These are phyloP conservation scores for Heterochromis multidens DNA, from an alignment of 2,113 vertebrate species.

Conservation along the genomic window DNA sequence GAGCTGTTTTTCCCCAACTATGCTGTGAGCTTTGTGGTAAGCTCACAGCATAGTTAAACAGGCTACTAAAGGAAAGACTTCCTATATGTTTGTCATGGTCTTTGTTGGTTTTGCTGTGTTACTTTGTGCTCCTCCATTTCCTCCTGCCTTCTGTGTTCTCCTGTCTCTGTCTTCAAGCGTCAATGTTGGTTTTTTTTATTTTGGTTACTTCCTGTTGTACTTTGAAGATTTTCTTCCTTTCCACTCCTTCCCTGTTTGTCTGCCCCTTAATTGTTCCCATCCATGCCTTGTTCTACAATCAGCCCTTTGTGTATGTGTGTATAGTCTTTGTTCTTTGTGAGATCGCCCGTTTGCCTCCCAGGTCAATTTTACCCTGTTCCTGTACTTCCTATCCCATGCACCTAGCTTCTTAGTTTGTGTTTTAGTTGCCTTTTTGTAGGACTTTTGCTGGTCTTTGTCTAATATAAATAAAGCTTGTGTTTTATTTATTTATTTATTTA, in stretches of 20 bases:
- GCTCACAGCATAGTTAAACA: too few species aligned
- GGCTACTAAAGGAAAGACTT: neutral
- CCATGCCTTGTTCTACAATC: neutral
- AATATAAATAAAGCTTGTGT: too few species aligned
- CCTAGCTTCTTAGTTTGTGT: neutral
- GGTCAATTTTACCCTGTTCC: neutral
- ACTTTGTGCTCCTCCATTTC: neutral
- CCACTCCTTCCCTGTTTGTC: neutral
- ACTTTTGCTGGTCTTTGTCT: too few species aligned
- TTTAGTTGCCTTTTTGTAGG: neutral
- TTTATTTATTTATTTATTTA: too few species aligned
- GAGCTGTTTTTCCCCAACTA: too few species aligned
- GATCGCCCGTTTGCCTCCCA: neutral
- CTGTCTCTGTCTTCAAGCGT: fast-evolving
- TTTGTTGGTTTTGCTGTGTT: neutral
- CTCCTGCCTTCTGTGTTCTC: neutral
- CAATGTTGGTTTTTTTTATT: neutral
- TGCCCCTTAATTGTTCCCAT: neutral
- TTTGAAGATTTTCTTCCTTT: neutral
- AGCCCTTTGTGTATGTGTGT: neutral
- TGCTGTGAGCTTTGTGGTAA: too few species aligned
- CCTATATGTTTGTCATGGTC: neutral
- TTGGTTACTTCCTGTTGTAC: neutral
- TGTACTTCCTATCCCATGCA: neutral
- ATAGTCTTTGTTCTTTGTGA: neutral